These are phyloP conservation scores for Lordiphosa clarofinis DNA, from an alignment of 1,140 invertebrate genomes.

Conservation along the genomic window DNA sequence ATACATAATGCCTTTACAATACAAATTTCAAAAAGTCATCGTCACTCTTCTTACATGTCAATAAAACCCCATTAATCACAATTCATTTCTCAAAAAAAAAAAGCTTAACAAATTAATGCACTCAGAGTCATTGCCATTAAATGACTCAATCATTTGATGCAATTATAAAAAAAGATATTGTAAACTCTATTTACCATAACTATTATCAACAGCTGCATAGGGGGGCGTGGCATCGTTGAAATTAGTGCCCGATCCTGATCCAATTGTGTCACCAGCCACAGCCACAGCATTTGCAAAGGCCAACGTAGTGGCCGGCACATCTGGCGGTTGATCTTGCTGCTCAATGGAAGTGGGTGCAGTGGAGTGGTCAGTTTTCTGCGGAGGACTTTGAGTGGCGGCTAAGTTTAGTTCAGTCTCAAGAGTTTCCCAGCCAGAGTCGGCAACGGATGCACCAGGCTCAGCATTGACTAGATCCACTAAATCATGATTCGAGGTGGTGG, in stretches of 20 bases:
- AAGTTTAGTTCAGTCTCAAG: constrained; percentile 67
- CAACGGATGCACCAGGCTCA: constrained; percentile 34
- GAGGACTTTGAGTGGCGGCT: constrained; percentile 30
- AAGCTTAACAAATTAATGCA: no score
- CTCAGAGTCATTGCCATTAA: no score
- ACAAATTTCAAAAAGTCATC: not conserved
- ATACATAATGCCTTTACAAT: not conserved
- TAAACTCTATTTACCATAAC: constrained; percentile 67
- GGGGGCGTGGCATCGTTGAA: constrained; percentile 65
- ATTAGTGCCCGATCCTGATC: constrained; percentile 14
- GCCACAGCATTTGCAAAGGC: constrained; percentile 65
- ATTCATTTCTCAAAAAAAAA: no score
- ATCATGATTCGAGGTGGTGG: constrained; percentile 19
- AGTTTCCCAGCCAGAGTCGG: constrained; percentile 54
- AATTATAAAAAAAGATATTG: no score
- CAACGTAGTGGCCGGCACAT: constrained; percentile 67
- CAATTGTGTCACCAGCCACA: constrained; percentile 52
- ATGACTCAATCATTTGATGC: no score
- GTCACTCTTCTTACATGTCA: not conserved
- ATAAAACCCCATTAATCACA: not conserved
- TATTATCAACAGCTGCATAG: constrained; percentile 73
- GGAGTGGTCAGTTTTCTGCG: constrained; percentile 3
- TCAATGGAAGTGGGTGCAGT: constrained; percentile 71
- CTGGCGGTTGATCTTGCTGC: constrained; percentile 72
- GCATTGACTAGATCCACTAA: constrained; percentile 57